A percentile compares a stretch with the other conserved stretches of the same genome.
Evolutionary conservation across 2,888 invertebrate genomes (phyloP).

Genomic region (Rhabditoides inermis): DNA sequence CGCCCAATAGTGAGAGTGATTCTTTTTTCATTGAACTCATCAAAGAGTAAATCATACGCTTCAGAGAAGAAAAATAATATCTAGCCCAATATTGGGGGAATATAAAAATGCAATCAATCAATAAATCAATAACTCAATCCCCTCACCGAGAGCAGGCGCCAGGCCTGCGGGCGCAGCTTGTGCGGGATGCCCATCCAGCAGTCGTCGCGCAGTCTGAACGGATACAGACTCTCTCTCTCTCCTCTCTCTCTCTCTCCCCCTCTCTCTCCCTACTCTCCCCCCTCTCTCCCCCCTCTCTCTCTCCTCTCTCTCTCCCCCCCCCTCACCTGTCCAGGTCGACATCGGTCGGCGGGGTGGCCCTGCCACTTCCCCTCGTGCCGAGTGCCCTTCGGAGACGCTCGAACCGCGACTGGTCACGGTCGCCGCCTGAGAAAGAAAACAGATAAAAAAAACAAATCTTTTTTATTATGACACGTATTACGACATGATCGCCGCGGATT

Average conservation of each 20-base stretch:
- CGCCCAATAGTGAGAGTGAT: too few species aligned
- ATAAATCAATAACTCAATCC: too few species aligned
- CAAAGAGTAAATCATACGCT: too few species aligned
- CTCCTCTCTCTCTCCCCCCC: too few species aligned
- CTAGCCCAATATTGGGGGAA: too few species aligned
- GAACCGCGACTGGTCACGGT: conserved; percentile 29
- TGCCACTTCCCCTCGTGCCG: conserved; percentile 22
- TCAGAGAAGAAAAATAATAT: too few species aligned
- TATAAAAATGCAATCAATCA: too few species aligned
- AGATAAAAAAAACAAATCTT: neutral
- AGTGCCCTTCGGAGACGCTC: conserved; percentile 24
- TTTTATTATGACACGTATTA: neutral
- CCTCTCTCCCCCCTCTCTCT: too few species aligned
- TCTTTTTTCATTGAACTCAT: too few species aligned
- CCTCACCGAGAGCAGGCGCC: conserved; percentile 65
- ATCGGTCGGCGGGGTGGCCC: conserved; percentile 25
- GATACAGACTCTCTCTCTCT: too few species aligned
- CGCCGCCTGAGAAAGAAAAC: conserved; percentile 10
- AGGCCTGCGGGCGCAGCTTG: conserved; percentile 67
- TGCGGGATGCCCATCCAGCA: conserved; percentile 91
- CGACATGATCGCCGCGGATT: neutral
- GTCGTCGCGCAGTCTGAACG: conserved; percentile 52
- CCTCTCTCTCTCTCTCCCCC: too few species aligned
- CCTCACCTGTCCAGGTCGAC: conserved; percentile 27
- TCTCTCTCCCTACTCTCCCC: too few species aligned